Conservation (phyloP, 2,797 vertebrate genomes). For the Cottoperca gobio region DNA sequence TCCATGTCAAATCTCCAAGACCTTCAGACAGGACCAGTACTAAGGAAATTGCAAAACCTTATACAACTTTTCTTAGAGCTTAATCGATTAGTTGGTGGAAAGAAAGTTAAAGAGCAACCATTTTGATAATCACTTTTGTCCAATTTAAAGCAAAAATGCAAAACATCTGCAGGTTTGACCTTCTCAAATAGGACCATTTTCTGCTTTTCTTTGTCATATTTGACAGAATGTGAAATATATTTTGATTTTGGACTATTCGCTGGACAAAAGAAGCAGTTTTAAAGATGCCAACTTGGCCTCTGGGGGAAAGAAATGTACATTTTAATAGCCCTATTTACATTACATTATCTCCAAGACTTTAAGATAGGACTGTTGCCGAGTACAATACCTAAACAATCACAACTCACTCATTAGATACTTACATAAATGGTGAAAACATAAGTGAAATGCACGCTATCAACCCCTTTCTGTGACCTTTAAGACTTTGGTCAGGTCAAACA, state of each 20-base stretch:
- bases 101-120: not conserved
- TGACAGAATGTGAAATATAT: not conserved
- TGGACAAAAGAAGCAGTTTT: not conserved
- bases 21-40: not conserved
- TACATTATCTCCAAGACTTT: not conserved
- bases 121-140: not conserved
- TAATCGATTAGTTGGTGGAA: not conserved
- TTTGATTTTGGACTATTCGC: not conserved
- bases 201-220: not conserved
- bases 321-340: not conserved
- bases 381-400: not conserved
- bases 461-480: constrained; percentile 12
- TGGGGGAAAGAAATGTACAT: not conserved
- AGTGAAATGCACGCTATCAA: not conserved
- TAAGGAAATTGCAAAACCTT: not conserved
- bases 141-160: not conserved
- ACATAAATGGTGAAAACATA: not conserved
- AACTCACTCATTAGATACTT: not conserved
- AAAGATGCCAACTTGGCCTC: not conserved
- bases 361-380: not conserved
- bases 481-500: constrained; percentile 40
- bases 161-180: not conserved
- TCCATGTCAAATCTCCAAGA: not conserved
- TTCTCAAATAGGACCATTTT: not conserved
- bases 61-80: not conserved